phyloP scores from a whole-genome alignment of 2,797 vertebrate genomes.

The Triplophysa bombifrons region DNA sequence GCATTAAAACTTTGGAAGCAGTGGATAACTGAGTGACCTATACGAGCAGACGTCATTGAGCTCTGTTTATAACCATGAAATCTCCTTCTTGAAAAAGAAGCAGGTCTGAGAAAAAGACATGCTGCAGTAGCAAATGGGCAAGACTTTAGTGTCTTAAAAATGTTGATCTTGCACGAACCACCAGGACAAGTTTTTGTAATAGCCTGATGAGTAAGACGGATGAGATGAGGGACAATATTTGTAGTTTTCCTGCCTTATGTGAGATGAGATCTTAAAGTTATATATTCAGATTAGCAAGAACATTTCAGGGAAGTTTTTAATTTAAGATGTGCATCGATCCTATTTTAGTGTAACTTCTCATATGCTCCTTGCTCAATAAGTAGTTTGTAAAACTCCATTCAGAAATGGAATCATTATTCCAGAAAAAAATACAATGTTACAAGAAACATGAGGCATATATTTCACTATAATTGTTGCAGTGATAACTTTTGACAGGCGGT shows the following conservation, averaged over 20 bases:
- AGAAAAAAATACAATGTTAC: neutral
- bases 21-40: constrained; percentile 11
- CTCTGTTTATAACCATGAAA: constrained; percentile 5
- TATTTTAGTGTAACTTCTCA: neutral
- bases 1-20: neutral
- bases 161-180: neutral
- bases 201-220: neutral
- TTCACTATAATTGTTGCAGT: neutral
- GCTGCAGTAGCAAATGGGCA: neutral
- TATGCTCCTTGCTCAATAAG: neutral
- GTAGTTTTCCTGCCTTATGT: neutral
- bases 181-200: neutral
- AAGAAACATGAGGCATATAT: neutral
- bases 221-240: neutral
- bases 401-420: neutral
- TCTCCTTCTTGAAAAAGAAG: neutral
- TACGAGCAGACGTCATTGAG: constrained; percentile 14
- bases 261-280: neutral
- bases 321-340: neutral
- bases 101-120: neutral
- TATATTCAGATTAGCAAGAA: neutral
- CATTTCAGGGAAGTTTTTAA: neutral
- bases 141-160: neutral
- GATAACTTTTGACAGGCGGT: constrained; percentile 9
- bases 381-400: neutral